These are phyloP conservation scores for Odontocolon sp. DNA, from an alignment of 2,888 invertebrate genomes.

Conservation along the genomic window DNA sequence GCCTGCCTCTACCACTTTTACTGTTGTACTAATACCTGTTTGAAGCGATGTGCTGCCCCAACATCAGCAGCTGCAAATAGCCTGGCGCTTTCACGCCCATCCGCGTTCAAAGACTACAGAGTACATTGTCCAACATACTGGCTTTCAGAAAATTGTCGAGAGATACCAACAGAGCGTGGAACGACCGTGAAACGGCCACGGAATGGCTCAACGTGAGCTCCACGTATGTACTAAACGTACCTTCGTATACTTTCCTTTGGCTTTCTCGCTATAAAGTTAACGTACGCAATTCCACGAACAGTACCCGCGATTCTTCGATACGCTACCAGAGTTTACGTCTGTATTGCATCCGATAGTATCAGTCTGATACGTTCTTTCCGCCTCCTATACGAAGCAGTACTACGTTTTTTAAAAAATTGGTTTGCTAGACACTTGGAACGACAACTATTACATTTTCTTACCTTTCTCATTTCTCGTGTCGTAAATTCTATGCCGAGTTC, in stretches of 20 bases:
- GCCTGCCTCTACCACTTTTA: background rate
- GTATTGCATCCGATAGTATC: background rate
- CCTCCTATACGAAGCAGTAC: too few relatives aligned
- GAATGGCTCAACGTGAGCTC: conserved; percentile 1
- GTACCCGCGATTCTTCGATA: background rate
- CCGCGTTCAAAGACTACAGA: conserved; percentile 4
- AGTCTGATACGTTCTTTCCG: background rate
- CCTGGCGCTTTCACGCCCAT: conserved; percentile 46
- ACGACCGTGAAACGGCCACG: conserved; percentile 29
- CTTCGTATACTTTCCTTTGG: background rate
- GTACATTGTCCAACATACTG: conserved; percentile 35
- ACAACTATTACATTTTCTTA: conserved; percentile 35
- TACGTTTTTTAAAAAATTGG: conserved; percentile 7
- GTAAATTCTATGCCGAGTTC: conserved; percentile 13
- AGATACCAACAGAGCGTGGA: conserved; percentile 23
- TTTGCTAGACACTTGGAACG: background rate
- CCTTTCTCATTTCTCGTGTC: background rate
- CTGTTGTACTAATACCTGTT: conserved; percentile 50
- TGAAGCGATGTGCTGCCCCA: conserved; percentile 46
- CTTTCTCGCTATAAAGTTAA: conserved; percentile 15
- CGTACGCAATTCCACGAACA: conserved; percentile 18
- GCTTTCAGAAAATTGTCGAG: conserved; percentile 39
- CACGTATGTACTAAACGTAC: conserved; percentile 17
- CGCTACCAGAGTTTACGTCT: background rate
- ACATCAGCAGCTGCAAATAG: conserved; percentile 38